Conservation (phyloP, 1,140 invertebrate species). For the Drosophila ananassae region DNA sequence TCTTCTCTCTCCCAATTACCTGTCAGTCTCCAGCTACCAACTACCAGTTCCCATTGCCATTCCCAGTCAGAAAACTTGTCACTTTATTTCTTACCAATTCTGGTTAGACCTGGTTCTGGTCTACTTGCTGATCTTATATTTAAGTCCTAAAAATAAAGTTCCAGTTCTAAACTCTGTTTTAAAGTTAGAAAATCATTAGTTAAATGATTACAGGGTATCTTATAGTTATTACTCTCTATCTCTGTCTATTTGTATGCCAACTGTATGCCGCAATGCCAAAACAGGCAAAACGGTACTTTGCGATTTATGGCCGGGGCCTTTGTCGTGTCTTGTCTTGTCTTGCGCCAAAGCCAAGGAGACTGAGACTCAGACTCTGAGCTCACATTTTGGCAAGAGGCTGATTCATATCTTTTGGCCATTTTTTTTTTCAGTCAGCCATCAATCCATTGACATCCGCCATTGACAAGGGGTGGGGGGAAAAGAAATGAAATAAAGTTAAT, state of each 20-base stretch:
- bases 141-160: neutral
- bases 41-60: constrained; percentile 32
- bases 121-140: no score
- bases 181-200: no score
- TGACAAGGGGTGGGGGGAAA: constrained; percentile 5
- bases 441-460: constrained; percentile 43
- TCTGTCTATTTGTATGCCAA: constrained; percentile 33
- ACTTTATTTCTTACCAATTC: constrained; percentile 46
- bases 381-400: constrained; percentile 67
- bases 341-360: constrained; percentile 16
- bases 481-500: constrained; percentile 48
- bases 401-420: constrained; percentile 72
- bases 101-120: constrained; percentile 24
- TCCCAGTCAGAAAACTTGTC: constrained; percentile 31
- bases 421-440: constrained; percentile 16
- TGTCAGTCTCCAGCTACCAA: no score
- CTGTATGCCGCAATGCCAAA: constrained; percentile 46
- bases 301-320: constrained; percentile 69
- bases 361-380: constrained; percentile 17
- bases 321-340: constrained; percentile 36
- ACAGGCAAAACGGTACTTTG: constrained; percentile 71
- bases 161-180: neutral
- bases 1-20: constrained; percentile 8
- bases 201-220: constrained; percentile 6
- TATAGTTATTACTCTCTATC: neutral